Evolutionary conservation across 2,797 vertebrate species (phyloP), one percentile per base, ranked within the genome.

Genomic region (Neomorphus geoffroyi): DNA sequence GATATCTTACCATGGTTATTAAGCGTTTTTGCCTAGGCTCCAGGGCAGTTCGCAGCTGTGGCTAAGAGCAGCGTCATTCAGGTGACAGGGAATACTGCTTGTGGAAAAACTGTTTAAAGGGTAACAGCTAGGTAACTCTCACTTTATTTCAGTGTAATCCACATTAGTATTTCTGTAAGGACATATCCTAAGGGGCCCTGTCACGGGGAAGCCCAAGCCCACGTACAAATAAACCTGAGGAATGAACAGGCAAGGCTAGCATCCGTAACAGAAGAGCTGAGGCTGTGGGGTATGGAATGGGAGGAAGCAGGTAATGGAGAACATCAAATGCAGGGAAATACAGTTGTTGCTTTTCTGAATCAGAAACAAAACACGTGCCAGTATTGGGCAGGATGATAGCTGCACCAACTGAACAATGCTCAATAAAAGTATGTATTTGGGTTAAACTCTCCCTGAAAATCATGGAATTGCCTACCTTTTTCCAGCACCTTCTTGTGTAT

Each of bases 381-480:
- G 1, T 66, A 72, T 3, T 43, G 10, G 60, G 69, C 51, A 93
- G 65, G 37, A 33, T 78, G 72, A 74, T 35, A 70, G 50, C 71
- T 88, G 48, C 15, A 57, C 28, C 37, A 67, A 72, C 15, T 54
- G 87, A 79, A 11, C 13, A 67, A 13, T 0, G 3, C 50, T 75
- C 56, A 41, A 13, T 61, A 37, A 80, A 23, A 35, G 5, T 19
- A 41, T 39, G 19, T 41, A 72, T 71, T 78, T 80, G 30, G 37
- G 54, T 91, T 90, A 91, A 78, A 35, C 45, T 86, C 35, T 61
- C 23, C 50, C 46, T 35, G 43, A 86, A 93, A 84, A 70, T 62
- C 54, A 51, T 1, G 3, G 67, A 65, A 79, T 60, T 60, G 23
- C 67, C 30, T 61, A 41, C 30, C 39, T 64, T 86, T 58, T 56